These are phyloP conservation scores for Amblyteles armatorius DNA, from an alignment of 2,888 invertebrate species.

Conservation along the genomic window DNA sequence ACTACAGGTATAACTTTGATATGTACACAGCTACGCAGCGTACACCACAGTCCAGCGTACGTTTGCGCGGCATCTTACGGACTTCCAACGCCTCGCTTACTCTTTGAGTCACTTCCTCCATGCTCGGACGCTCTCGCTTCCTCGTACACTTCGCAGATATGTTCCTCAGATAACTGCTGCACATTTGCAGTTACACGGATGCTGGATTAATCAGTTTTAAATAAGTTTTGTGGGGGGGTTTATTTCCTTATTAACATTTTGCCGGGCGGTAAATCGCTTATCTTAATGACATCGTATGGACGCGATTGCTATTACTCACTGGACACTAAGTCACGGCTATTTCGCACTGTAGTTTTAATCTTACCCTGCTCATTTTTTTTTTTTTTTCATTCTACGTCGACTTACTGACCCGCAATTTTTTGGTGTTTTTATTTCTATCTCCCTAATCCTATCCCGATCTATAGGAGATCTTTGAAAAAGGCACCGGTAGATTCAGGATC, in stretches of 20 bases:
- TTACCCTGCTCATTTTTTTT: not conserved
- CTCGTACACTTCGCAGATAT: constrained; percentile 15
- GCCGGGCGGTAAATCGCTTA: constrained; percentile 13
- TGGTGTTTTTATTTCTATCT: not conserved
- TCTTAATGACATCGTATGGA: constrained; percentile 12
- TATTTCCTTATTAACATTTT: constrained; percentile 20
- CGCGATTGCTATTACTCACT: constrained; percentile 12
- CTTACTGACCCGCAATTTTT: not conserved
- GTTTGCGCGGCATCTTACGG: constrained; percentile 4
- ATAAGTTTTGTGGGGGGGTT: not conserved
- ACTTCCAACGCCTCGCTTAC: constrained; percentile 30
- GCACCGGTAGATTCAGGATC: not conserved
- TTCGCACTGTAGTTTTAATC: not conserved
- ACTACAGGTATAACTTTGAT: constrained; percentile 8
- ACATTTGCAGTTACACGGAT: constrained; percentile 25
- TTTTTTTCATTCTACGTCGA: not conserved
- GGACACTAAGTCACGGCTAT: constrained; percentile 5
- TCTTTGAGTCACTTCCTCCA: constrained; percentile 24
- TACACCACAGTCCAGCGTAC: not conserved
- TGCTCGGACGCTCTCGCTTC: not conserved
- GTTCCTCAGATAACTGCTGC: constrained; percentile 17
- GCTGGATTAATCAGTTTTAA: constrained; percentile 34
- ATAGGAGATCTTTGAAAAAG: not conserved
- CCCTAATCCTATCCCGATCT: not conserved
- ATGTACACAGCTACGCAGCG: constrained; percentile 3